Evolutionary conservation across 1,140 invertebrate species (phyloP).

Genomic region (Metaphire vulgaris): DNA sequence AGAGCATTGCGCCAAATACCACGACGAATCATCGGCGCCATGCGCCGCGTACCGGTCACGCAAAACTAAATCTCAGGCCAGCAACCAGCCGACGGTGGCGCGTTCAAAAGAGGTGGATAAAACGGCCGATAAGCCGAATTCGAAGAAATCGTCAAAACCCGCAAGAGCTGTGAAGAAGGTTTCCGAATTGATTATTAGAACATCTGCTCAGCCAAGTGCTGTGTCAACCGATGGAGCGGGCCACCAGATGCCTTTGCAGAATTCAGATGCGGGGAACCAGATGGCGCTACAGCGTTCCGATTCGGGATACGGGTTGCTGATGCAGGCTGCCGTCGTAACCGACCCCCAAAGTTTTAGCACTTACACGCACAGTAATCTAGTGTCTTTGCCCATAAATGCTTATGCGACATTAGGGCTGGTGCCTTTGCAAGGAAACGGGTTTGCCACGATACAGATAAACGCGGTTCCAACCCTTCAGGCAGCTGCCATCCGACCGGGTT

Average conservation of each 20-base stretch:
- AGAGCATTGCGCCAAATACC: conserved; percentile 62
- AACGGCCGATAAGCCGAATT: not conserved
- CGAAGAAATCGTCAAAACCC: not conserved
- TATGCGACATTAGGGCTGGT: not conserved
- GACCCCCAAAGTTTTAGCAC: not conserved
- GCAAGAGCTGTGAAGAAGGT: not conserved
- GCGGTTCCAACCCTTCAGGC: not conserved
- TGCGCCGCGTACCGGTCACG: conserved; percentile 20
- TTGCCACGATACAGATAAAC: not conserved
- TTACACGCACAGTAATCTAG: not conserved
- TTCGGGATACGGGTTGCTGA: too few relatives aligned
- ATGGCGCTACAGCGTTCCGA: too few relatives aligned
- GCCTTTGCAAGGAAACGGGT: not conserved
- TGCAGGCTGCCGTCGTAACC: too few relatives aligned
- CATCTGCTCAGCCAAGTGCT: too few relatives aligned
- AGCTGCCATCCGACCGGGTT: not conserved
- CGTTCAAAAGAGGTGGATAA: not conserved
- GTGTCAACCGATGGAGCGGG: too few relatives aligned
- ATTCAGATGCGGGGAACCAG: too few relatives aligned
- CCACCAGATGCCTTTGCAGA: too few relatives aligned
- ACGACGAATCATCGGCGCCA: conserved; percentile 39
- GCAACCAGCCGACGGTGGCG: not conserved
- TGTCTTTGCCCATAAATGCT: not conserved
- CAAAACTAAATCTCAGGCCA: not conserved
- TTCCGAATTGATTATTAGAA: too few relatives aligned